Conservation (phyloP, 2,888 invertebrate species). For the Amphipyra tragopoginis region DNA sequence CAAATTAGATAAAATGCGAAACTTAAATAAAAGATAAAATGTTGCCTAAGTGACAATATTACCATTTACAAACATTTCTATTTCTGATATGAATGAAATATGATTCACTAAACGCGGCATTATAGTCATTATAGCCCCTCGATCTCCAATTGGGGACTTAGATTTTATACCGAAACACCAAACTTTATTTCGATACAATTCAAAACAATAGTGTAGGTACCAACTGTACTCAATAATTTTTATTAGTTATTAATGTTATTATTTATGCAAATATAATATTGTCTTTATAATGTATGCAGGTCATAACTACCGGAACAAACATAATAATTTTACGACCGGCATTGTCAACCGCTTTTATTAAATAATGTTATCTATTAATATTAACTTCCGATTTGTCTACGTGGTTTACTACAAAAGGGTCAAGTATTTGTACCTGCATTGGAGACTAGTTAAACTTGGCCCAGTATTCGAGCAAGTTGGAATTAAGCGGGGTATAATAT, state of each 20-base stretch:
- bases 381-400: slow-evolving; percentile 37
- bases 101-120: no score
- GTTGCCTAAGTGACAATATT: no score
- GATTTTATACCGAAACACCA: no score
- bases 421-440: slow-evolving; percentile 5
- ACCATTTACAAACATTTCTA: no score
- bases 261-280: not conserved
- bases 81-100: no score
- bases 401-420: not conserved
- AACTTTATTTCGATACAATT: no score
- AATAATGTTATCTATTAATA: slow-evolving; percentile 13
- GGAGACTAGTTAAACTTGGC: slow-evolving; percentile 4
- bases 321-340: slow-evolving; percentile 16
- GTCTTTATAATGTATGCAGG: slow-evolving; percentile 12
- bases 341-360: slow-evolving; percentile 24
- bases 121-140: no score
- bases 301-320: slow-evolving; percentile 20
- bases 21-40: no score
- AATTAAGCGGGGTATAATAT: no score
- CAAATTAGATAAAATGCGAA: no score
- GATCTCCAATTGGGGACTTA: no score
- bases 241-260: not conserved
- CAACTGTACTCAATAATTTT: not conserved
- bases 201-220: no score
- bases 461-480: not conserved